Evolutionary conservation across 2,797 vertebrate genomes (phyloP).

Genomic region (Gallirallus australis): DNA sequence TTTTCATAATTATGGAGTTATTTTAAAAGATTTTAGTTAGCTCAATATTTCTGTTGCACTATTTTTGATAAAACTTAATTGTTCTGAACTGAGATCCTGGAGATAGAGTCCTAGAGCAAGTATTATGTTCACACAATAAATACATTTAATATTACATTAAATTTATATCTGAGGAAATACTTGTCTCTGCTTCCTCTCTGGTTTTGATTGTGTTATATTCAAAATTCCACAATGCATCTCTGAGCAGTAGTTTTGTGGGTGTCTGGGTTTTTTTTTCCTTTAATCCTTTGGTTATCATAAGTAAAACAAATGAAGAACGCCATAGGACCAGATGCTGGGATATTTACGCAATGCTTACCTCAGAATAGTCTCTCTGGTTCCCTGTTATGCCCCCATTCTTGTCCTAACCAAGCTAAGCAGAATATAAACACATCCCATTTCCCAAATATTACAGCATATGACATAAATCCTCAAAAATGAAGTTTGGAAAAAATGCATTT

Average conservation of each 20-base stretch:
- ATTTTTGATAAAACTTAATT: not conserved
- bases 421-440: not conserved
- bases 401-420: not conserved
- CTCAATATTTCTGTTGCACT: not conserved
- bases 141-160: not conserved
- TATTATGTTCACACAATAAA: not conserved
- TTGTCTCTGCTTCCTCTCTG: not conserved
- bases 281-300: not conserved
- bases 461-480: not conserved
- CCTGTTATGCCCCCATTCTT: not conserved
- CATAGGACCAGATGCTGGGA: not conserved
- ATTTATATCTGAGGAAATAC: not conserved
- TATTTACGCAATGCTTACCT: not conserved
- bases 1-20: not conserved
- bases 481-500: not conserved
- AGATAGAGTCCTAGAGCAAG: not conserved
- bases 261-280: not conserved
- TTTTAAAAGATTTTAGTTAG: not conserved
- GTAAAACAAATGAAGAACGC: not conserved
- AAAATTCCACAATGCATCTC: not conserved
- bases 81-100: not conserved
- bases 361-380: not conserved
- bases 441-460: not conserved
- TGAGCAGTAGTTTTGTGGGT: conserved; percentile 1
- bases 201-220: not conserved